Evolutionary conservation across 2,797 vertebrate genomes (phyloP).

Genomic region (Apogon talboti): DNA sequence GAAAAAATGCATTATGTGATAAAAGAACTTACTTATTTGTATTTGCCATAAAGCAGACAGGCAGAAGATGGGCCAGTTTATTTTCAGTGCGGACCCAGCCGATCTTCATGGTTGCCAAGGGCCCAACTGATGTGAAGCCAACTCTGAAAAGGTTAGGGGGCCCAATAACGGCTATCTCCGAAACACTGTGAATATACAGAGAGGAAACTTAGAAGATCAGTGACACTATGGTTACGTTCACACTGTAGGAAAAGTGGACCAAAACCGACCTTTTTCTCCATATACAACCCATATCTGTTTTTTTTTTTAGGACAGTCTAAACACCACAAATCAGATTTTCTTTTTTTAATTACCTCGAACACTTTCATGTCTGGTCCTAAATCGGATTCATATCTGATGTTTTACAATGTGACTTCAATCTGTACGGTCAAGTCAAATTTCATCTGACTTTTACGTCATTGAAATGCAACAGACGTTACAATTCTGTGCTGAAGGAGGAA

Average conservation of each 20-base stretch:
- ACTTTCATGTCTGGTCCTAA: not conserved
- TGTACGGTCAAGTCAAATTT: too few species aligned
- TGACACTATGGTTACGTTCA: not conserved
- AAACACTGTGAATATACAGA: slow-evolving; percentile 59
- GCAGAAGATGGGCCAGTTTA: slow-evolving; percentile 64
- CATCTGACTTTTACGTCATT: too few species aligned
- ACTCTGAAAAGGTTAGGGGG: slow-evolving; percentile 69
- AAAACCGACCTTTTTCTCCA: too few species aligned
- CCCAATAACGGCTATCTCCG: slow-evolving; percentile 78
- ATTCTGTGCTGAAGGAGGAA: too few species aligned
- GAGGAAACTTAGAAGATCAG: not conserved
- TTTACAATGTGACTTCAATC: too few species aligned
- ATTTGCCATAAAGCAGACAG: slow-evolving; percentile 80
- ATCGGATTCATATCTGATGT: too few species aligned
- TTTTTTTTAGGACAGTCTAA: too few species aligned
- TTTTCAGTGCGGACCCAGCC: slow-evolving; percentile 74
- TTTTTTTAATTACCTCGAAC: too few species aligned
- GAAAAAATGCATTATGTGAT: not conserved
- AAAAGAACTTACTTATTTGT: slow-evolving; percentile 66
- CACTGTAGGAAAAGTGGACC: not conserved
- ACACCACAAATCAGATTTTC: too few species aligned
- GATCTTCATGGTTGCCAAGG: slow-evolving; percentile 48
- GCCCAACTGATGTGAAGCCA: slow-evolving; percentile 37
- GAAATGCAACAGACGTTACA: too few species aligned
- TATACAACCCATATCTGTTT: too few species aligned